Base-by-base conservation (phyloP, 2,797 vertebrate species). In the Ctenochaetus hawaiiensis region DNA sequence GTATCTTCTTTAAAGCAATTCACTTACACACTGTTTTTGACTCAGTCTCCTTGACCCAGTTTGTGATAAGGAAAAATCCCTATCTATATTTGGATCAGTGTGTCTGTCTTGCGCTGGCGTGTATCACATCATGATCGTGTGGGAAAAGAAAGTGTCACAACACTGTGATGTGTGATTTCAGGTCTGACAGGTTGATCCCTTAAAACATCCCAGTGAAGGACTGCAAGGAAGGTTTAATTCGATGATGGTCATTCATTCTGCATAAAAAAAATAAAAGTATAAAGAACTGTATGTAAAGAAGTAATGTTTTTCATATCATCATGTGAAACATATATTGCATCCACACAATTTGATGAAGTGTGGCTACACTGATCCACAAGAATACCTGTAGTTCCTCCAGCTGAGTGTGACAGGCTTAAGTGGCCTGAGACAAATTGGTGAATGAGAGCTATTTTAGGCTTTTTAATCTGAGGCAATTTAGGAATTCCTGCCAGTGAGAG, bases 31-130 rank as follows among this genome's bases (percentile, higher is more conserved):
- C 49, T 30, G 8, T 65, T 67, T 84, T 74, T 68, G 53, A 75
- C 65, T 69, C 68, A 22, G 63, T 86, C 73, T 88, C 83, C 84
- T 89, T 90, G 88, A 92, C 82, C 87, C 74, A 87, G 78, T 30
- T 83, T 85, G 67, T 44, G 80, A 89, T 72, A 70, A 83, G 73
- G 59, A 87, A 77, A 70, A 79, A 81, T 73, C 79, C 83, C 69
- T 63, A 57, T 84, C 84, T 87, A 70, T 84, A 86, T 88, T 85
- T 83, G 78, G 89, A 88, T 81, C 79, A 58, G 67, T 30, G 75
- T 79, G 76, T 68, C 54, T 77, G 78, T 72, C 62, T 69, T 37
- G 30, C 17, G 17, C 54, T 58, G 37, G 49, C 8, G 9, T 72
- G 48, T 59, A 59, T 79, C 52, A 56, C 62, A 17, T 6, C 70